phyloP scores from a whole-genome alignment of 2,888 invertebrate genomes.

The Ptychoptera albimana region DNA sequence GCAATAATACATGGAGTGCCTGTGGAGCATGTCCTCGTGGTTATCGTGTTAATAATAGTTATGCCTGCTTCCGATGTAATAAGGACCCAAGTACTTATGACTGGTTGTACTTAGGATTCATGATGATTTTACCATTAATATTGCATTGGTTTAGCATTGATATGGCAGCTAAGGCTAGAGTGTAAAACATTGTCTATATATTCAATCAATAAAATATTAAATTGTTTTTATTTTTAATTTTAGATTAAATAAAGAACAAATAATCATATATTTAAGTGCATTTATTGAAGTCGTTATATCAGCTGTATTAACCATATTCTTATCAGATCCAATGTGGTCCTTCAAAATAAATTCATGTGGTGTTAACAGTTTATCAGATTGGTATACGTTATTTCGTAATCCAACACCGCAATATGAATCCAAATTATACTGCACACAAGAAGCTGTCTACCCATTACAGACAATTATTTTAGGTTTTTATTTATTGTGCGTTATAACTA shows the following conservation, averaged over 20 bases:
- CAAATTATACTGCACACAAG: conserved; percentile 86
- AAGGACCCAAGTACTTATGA: conserved; percentile 70
- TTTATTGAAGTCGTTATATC: conserved; percentile 65
- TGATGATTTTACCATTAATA: conserved; percentile 75
- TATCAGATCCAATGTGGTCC: conserved; percentile 68
- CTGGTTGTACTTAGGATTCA: conserved; percentile 87
- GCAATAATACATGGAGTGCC: conserved; percentile 54
- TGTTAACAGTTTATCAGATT: conserved; percentile 72
- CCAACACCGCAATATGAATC: conserved; percentile 83
- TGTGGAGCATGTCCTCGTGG: conserved; percentile 83
- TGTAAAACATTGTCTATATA: conserved; percentile 28
- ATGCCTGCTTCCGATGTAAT: conserved; percentile 57
- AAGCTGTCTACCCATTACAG: conserved; percentile 93
- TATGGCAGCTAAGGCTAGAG: conserved; percentile 55
- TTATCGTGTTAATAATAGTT: conserved; percentile 52
- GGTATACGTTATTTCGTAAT: conserved; percentile 92
- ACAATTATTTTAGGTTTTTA: conserved; percentile 86
- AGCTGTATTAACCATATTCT: conserved; percentile 56
- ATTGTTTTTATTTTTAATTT: conserved; percentile 11
- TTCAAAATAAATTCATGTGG: conserved; percentile 63
- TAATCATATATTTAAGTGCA: conserved; percentile 67
- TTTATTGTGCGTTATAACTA: conserved; percentile 59
- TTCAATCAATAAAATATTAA: conserved; percentile 4
- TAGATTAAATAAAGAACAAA: conserved; percentile 56
- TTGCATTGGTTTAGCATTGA: conserved; percentile 91